Evolutionary conservation across 2,888 invertebrate genomes (phyloP).

Genomic region (Diarsia dahlii): DNA sequence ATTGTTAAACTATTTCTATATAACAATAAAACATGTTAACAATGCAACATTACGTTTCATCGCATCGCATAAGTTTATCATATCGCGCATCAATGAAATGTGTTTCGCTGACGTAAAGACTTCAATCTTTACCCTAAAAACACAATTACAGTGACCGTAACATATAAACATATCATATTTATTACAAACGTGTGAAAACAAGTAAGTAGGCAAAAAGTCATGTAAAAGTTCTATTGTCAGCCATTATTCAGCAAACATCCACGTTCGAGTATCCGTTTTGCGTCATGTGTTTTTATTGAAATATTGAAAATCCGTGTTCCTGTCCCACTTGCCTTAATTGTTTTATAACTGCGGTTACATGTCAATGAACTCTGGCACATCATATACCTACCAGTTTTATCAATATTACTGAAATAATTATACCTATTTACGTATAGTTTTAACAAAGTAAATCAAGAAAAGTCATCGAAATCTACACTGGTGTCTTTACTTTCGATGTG

Average conservation of each 20-base stretch:
- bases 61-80: slow-evolving; percentile 8
- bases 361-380: slow-evolving; percentile 71
- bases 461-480: background rate
- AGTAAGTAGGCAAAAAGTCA: slow-evolving; percentile 23
- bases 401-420: slow-evolving; percentile 15
- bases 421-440: background rate
- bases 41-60: background rate
- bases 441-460: background rate
- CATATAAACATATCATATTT: slow-evolving; percentile 47
- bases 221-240: slow-evolving; percentile 48
- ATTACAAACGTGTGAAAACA: slow-evolving; percentile 38
- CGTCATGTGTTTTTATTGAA: slow-evolving; percentile 66
- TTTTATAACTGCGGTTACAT: slow-evolving; percentile 72
- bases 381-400: slow-evolving; percentile 48
- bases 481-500: background rate
- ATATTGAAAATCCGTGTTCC: slow-evolving; percentile 70
- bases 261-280: slow-evolving; percentile 58
- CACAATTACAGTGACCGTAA: slow-evolving; percentile 54
- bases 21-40: slow-evolving; percentile 3
- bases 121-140: slow-evolving; percentile 45
- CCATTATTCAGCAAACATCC: slow-evolving; percentile 35
- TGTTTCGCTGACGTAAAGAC: slow-evolving; percentile 17
- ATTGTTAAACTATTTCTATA: background rate
- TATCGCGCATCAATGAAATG: slow-evolving; percentile 37
- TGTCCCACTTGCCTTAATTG: slow-evolving; percentile 77